Base-by-base conservation (phyloP, 2,797 vertebrate genomes). In the Onychomys arenicola region DNA sequence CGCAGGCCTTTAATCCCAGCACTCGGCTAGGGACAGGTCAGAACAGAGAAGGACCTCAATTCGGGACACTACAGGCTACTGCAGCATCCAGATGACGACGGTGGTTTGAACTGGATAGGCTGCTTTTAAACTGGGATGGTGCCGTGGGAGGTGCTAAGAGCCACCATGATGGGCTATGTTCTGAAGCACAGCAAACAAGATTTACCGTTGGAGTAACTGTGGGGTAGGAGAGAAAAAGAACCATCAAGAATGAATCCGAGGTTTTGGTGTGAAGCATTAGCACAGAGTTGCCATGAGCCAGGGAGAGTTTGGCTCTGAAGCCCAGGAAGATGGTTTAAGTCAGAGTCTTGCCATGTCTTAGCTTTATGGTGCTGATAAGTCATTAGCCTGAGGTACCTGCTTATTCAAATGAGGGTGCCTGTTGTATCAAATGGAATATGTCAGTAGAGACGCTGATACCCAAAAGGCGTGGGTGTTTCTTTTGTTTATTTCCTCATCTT, bases 381-480 rank as follows among this genome's bases (percentile, higher is more conserved):
- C 65, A 23, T 83, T 49, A 69, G 80, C 55, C 52, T 94, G 59
- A 17, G 88, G 59, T 84, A 34, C 77, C 40, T 77, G 49, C 73
- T 90, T 69, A 94, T 37, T 88, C 76, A 91, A 86, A 63, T 55
- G 34, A 67, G 29, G 67, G 61, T 57, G 46, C 55, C 27, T 23
- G 49, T 43, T 86, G 23, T 63, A 69, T 49, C 52, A 37, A 92
- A 69, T 86, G 29, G 95, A 94, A 82, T 10, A n/a, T 52, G 43
- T 59, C 43, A 82, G 81, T n/a, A 90, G 71, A 96, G 67, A 73
- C 76, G 77, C 77, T 19, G 78, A 94, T 93, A 87, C 23, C 69
- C 78, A 37, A 91, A 90, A 83, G 71, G 3, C 25, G 49, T 69
- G 27, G 29, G 5, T 52, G 34, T 89, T 71, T 80, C 84, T 92